A percentile compares a stretch with the other conserved stretches of the same genome.
Conservation (phyloP, 2,888 invertebrate species). For the Ecliptopera silaceata region DNA sequence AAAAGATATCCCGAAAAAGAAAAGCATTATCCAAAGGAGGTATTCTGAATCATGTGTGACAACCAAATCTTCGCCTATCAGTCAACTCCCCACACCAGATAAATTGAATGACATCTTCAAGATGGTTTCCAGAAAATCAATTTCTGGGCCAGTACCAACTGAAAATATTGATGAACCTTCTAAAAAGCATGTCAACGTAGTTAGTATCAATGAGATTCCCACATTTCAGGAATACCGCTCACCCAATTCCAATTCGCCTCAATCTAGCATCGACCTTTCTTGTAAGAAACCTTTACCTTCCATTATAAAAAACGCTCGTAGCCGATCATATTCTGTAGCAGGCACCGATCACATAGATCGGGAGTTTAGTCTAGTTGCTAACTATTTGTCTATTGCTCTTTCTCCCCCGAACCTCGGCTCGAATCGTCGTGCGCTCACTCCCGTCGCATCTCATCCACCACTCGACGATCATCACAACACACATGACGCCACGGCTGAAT, state of each 20-base stretch:
- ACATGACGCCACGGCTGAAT: conserved; percentile 48
- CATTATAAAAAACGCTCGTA: conserved; percentile 66
- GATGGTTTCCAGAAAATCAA: conserved; percentile 42
- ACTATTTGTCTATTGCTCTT: conserved; percentile 82
- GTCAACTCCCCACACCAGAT: conserved; percentile 47
- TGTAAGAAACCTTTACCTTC: conserved; percentile 61
- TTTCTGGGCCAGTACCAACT: conserved; percentile 18
- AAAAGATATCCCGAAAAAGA: conserved; percentile 21
- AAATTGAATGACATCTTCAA: conserved; percentile 55
- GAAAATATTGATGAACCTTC: conserved; percentile 2
- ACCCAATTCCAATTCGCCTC: conserved; percentile 58
- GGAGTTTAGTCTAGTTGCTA: conserved; percentile 80
- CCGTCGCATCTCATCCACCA: conserved; percentile 67
- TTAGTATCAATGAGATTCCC: conserved; percentile 79
- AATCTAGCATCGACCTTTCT: conserved; percentile 58
- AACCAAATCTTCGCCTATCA: conserved; percentile 43
- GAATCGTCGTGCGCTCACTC: conserved; percentile 73
- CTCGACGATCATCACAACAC: conserved; percentile 60
- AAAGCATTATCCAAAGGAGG: conserved; percentile 42
- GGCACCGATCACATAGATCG: conserved; percentile 63
- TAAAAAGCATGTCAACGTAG: conserved; percentile 63
- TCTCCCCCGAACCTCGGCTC: conserved; percentile 82
- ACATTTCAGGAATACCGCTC: conserved; percentile 78
- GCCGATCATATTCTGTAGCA: conserved; percentile 65
- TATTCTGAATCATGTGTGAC: conserved; percentile 58